Base-by-base conservation (phyloP, 2,888 invertebrate genomes). In the Acrocyrtus sp. region DNA sequence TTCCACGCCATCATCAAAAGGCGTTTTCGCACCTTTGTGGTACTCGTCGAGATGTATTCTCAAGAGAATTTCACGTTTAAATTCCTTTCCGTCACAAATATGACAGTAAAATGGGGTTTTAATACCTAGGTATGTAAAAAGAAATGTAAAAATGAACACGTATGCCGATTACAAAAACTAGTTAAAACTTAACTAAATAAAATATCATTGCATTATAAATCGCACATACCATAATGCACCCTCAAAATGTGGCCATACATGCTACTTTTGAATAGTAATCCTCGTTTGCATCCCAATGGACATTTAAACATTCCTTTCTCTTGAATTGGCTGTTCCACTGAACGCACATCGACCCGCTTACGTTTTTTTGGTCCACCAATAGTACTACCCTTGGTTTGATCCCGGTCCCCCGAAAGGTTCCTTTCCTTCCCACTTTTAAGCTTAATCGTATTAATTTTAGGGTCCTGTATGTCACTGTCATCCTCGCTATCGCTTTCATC, bases 211-310 rank as follows among this genome's bases (percentile, higher is more conserved):
- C n/a, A 15, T 39, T 39, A 6, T 10, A 56, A 29, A 17, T 56
- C 22, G 15, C 17, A n/a, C 47, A 22, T 27, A 65, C 65, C 27
- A 21, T 26, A 48, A 24, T 65, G 65, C 6, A 34, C 29, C 48
- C 65, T n/a, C 8, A 65, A 51, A n/a, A 65, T 65, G 15, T 65
- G 65, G 1, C 65, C 65, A 34, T 65, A 48, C 2, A 21, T 41
- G 39, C 29, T 48, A 39, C 22, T 34, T 19, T 65, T 65, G 1
- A 27, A 34, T 10, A 56, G 24, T 8, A 48, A n/a, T n/a, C n/a
- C 47, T 26, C 8, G n/a, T 17, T 56, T 29, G 10, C 6, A 2
- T 29, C 65, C 56, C 3, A 65, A 17, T 3, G 65, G 65, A 24
- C 65, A 65, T 24, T 39, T 8, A 26, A 56, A 65, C 22, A 1